These are phyloP conservation scores for Erythrolamprus reginae DNA, from an alignment of 2,113 vertebrate species.

Conservation along the genomic window DNA sequence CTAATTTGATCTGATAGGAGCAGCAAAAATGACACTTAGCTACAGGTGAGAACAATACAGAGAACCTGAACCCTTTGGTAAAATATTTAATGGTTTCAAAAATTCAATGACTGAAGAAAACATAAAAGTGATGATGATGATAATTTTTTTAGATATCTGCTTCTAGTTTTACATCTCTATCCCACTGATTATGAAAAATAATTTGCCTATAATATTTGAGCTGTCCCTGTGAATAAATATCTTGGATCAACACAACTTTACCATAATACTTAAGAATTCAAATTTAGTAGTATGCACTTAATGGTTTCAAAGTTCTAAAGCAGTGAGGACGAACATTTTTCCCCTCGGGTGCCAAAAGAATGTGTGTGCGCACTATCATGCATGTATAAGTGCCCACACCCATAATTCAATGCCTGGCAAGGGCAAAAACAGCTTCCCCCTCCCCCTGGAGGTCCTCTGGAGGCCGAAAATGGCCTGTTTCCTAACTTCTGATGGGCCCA, in stretches of 20 bases:
- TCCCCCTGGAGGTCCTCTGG: no score
- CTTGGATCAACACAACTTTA: no score
- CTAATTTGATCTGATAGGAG: constrained; percentile 8
- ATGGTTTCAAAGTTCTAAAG: not conserved
- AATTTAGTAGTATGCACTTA: not conserved
- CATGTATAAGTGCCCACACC: no score
- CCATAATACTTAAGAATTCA: not conserved
- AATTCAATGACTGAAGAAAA: not conserved
- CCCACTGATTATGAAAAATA: not conserved
- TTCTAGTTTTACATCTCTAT: not conserved
- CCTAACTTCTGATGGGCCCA: no score
- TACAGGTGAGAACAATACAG: constrained; percentile 51
- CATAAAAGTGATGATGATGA: not conserved
- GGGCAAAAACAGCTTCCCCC: no score
- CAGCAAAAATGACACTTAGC: constrained; percentile 25
- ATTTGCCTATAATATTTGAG: not conserved
- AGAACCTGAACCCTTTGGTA: not conserved
- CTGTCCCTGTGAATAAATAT: not conserved
- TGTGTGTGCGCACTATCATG: no score
- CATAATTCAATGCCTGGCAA: no score
- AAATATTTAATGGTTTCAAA: not conserved
- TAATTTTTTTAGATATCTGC: not conserved
- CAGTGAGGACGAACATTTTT: no score
- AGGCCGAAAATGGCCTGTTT: no score
- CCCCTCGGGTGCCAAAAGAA: no score